Base-by-base conservation (phyloP, 2,113 vertebrate species). In the Penelope pileata region DNA sequence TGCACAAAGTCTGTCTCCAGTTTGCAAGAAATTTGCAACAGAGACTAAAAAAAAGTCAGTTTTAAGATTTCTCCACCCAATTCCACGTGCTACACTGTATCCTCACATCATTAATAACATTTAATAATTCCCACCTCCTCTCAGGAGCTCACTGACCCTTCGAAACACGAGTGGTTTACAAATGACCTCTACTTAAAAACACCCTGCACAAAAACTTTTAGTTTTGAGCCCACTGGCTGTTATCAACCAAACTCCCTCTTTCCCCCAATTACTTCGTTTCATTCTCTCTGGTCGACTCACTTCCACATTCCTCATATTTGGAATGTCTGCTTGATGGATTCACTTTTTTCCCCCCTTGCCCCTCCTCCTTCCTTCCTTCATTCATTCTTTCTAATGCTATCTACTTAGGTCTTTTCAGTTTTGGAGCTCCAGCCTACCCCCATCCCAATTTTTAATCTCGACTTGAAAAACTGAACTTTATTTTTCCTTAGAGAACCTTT, bases 281-380 rank as follows among this genome's bases (percentile, higher is more conserved):
- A 91, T 95, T 95, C 96, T 91, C 90, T 77, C 80, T 69, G 91
- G 16, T 70, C 92, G 70, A 90, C 92, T 96, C 94, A 92, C 87
- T 95, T 94, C 85, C 80, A 96, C 70, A 94, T 91, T 76, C 86
- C 94, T 90, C 67, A 94, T 80, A 94, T 96, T 90, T 95, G 96
- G 96, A 94, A 94, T 97, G 91, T 90, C 85, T 93, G 86, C 88
- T 91, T 76, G 95, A 96, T 94, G 96, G 93, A 75, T 97, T 94
- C 93, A 91, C 90, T 96, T 90, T 59, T 87, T 91, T 86, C 24
- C 64, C 51, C 54, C 53, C 19, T 24, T 27, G 47, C 70, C 64
- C 80, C 48, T 50, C 73, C 85, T 81, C 79, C 83, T 73, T 68
- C 29, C 76, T 50, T 88, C 93, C 91, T 96, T 95, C 91, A 84